phyloP scores from a whole-genome alignment of 92 coral and sea anemone genomes.

The Umimayanthus chanpuru region DNA sequence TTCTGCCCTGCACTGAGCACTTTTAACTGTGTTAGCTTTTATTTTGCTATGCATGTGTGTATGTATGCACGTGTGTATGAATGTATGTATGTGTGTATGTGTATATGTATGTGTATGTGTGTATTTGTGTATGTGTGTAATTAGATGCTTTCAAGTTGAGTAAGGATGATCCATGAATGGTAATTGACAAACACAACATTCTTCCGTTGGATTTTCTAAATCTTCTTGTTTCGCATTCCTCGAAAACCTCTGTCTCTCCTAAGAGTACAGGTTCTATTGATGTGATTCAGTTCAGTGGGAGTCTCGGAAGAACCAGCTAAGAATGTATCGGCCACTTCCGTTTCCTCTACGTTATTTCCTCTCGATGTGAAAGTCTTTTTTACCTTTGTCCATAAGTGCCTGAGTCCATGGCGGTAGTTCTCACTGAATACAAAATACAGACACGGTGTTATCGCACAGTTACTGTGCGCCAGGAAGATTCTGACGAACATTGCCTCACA shows the following conservation, averaged over 20 bases:
- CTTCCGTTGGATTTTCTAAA: neutral
- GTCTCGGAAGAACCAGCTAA: slow-evolving; percentile 27
- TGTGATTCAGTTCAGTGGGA: slow-evolving; percentile 2
- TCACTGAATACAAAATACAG: slow-evolving; percentile 60
- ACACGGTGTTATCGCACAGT: slow-evolving; percentile 70
- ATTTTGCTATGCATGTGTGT: too few relatives aligned
- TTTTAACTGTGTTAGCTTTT: too few relatives aligned
- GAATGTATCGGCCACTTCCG: neutral
- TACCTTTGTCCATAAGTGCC: neutral
- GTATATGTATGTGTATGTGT: too few relatives aligned
- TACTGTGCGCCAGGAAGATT: slow-evolving; percentile 61
- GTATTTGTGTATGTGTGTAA: too few relatives aligned
- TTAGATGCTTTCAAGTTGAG: too few relatives aligned
- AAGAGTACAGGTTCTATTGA: neutral
- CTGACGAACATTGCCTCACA: slow-evolving; percentile 61
- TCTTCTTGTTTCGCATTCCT: neutral
- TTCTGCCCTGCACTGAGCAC: too few relatives aligned
- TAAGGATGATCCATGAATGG: too few relatives aligned
- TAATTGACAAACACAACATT: too few relatives aligned
- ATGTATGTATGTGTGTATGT: too few relatives aligned
- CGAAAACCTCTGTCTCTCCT: neutral
- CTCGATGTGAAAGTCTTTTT: neutral
- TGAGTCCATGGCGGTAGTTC: slow-evolving; percentile 61
- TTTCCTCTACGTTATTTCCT: neutral
- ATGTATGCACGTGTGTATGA: too few relatives aligned